Evolutionary conservation across 1,140 invertebrate genomes (phyloP).

Genomic region (Linepithema humile): DNA sequence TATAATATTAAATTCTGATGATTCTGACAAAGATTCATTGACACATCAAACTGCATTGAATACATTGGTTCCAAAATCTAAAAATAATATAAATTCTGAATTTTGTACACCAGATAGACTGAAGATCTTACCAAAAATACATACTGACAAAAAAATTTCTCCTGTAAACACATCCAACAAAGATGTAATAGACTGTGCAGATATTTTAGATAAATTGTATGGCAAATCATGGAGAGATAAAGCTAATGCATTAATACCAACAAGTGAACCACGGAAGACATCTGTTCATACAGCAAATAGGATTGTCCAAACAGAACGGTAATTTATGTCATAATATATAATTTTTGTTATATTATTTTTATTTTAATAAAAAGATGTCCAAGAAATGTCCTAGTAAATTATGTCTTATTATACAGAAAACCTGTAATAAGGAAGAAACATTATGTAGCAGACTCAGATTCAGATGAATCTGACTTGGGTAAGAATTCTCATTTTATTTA

Average conservation of each 20-base stretch:
- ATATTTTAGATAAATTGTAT: conserved; percentile 85
- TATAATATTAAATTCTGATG: neutral
- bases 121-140: neutral
- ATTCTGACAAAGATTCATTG: neutral
- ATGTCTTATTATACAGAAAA: conserved; percentile 64
- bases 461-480: conserved; percentile 69
- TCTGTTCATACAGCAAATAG: conserved; percentile 63
- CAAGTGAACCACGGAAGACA: conserved; percentile 77
- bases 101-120: neutral
- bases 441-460: conserved; percentile 65
- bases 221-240: conserved; percentile 83
- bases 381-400: too few relatives aligned
- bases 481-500: conserved; percentile 44
- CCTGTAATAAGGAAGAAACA: conserved; percentile 46
- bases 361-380: conserved; percentile 10
- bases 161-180: conserved; percentile 42
- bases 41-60: conserved; percentile 32
- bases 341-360: neutral
- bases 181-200: conserved; percentile 77
- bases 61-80: conserved; percentile 6
- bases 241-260: conserved; percentile 71
- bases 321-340: conserved; percentile 49
- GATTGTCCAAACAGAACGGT: conserved; percentile 76
- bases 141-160: neutral
- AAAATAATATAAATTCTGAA: conserved; percentile 24